Conservation (phyloP, 2,113 vertebrate genomes). For the Trogon melanurus region DNA sequence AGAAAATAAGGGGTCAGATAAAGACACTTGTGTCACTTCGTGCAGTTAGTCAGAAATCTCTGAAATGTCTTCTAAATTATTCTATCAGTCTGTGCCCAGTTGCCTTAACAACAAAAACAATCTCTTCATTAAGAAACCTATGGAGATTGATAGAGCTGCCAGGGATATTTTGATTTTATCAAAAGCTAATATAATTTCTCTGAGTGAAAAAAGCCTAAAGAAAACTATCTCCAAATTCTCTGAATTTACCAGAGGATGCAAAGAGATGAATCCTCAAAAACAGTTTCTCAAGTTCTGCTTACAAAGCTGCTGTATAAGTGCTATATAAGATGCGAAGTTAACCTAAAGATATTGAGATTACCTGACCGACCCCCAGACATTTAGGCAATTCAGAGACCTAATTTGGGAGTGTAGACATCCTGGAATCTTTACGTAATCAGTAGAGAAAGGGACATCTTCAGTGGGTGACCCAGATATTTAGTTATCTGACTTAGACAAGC, state of each 20-base stretch:
- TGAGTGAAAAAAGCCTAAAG: neutral
- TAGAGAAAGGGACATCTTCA: neutral
- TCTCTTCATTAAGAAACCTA: neutral
- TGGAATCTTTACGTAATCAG: neutral
- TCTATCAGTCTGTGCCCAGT: neutral
- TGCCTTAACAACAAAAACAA: neutral
- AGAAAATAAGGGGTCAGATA: neutral
- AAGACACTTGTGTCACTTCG: neutral
- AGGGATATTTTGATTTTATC: neutral
- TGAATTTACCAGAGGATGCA: neutral
- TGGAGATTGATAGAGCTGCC: neutral
- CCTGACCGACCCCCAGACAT: neutral
- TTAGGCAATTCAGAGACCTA: neutral
- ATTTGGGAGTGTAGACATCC: neutral
- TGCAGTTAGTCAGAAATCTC: neutral
- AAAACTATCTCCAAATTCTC: neutral
- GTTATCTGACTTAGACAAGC: neutral
- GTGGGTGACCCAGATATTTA: neutral
- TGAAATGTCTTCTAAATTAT: neutral
- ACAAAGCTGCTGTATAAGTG: neutral
- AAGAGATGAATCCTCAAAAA: neutral
- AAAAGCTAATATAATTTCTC: neutral
- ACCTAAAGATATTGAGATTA: neutral
- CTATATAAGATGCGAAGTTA: neutral
- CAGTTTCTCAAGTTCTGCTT: neutral